Evolutionary conservation across 37 sponge, comb jelly and placozoan species (phyloP), one percentile per base, ranked within the genome.

Genomic region (Halisarca cf. caerulea): DNA sequence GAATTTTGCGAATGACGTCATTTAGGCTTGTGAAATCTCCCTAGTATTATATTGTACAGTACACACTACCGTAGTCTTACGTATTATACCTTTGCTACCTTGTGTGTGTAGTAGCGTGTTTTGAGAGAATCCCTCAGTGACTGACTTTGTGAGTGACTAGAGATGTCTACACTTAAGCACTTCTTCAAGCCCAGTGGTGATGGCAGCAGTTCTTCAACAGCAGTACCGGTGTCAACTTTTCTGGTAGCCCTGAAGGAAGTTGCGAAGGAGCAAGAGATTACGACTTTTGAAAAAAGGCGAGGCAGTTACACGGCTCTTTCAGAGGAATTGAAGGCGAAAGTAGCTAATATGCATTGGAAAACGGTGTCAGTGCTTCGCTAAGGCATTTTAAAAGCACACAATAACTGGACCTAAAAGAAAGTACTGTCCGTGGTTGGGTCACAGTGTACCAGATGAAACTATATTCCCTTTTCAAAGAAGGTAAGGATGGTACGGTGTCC

Each of bases 381-480:
- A 66, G 68, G 68, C 68, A 66, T 66, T 66, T 25, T 66, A 66
- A 66, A 66, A 66, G 68, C 28, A n/a, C 28, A 27, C 68, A 66
- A 66, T 18, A 66, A 27, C 28, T 66, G 68, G 68, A 66, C 27
- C 23, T 66, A 9, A 66, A 66, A 27, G 68, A 66, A 66, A 66
- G 68, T n/a, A 66, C 68, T 27, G 68, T 66, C 68, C 68, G 28
- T 66, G 68, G 68, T 66, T 66, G 68, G 68, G 68, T 66, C 68
- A 66, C 68, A 24, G 23, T 27, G 27, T 66, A 66, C 68, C 68
- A 66, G 68, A 66, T 24, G 27, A 14, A 27, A 66, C 23, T 66
- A 66, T 18, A 66, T 14, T 66, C 68, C 23, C 68, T 66, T 66
- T 27, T 18, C 27, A 66, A 66, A 27, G 68, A 66, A 66, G 68